A percentile compares a stretch with the other conserved stretches of the same genome.
These are phyloP conservation scores for Drosophila nigritarsus DNA, from an alignment of 2,888 invertebrate genomes.

Conservation along the genomic window DNA sequence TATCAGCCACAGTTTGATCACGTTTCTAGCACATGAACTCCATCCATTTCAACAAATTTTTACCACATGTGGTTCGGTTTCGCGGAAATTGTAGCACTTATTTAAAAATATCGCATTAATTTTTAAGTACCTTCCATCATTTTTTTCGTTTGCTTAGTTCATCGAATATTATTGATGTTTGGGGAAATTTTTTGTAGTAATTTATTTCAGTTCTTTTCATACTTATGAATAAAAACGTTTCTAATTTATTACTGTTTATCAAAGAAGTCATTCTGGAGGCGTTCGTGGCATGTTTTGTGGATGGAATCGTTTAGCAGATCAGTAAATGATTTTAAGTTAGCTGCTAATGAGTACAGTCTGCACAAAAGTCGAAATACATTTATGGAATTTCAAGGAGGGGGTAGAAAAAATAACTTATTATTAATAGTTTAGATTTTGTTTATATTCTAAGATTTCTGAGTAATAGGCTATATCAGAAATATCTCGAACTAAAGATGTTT, in stretches of 20 bases:
- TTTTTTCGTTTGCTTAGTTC: constrained; percentile 15
- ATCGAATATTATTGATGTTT: constrained; percentile 33
- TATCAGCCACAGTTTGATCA: constrained; percentile 11
- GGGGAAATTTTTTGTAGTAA: constrained; percentile 1
- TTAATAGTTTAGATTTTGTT: constrained; percentile 10
- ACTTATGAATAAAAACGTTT: constrained; percentile 12
- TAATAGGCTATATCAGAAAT: not conserved
- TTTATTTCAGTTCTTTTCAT: not conserved
- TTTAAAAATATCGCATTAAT: not conserved
- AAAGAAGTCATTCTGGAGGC: constrained; percentile 18
- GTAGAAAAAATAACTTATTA: constrained; percentile 27
- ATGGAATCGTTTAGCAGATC: constrained; percentile 25
- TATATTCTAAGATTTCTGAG: not conserved
- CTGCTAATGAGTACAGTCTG: constrained; percentile 19
- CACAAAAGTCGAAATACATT: not conserved
- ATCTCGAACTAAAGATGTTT: not conserved
- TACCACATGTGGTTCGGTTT: constrained; percentile 21
- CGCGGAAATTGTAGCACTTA: not conserved
- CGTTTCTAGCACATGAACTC: constrained; percentile 13
- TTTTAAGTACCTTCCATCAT: not conserved
- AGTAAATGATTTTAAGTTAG: constrained; percentile 19
- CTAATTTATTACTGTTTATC: constrained; percentile 56
- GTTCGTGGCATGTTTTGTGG: constrained; percentile 25
- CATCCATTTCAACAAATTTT: not conserved
- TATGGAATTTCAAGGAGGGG: constrained; percentile 6